These are phyloP conservation scores for Ctenomys sociabilis DNA, from an alignment of 2,113 vertebrate genomes.

Conservation along the genomic window DNA sequence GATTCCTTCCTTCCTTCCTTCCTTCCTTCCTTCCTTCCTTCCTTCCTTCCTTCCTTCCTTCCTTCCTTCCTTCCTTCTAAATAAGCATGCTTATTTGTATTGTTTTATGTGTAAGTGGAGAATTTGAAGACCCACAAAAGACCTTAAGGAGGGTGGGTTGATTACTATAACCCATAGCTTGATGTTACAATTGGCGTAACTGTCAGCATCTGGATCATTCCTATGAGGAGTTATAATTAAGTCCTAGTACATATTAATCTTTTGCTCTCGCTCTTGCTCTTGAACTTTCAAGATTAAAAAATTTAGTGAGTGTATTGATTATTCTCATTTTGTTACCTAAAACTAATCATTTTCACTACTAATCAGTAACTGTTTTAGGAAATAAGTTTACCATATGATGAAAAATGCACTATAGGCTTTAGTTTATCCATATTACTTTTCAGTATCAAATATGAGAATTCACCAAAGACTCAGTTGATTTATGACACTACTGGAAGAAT, in stretches of 20 bases:
- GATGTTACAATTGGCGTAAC: neutral
- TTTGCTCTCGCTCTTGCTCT: neutral
- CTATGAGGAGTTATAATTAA: neutral
- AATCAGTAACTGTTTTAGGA: slow-evolving; percentile 26
- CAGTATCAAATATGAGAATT: slow-evolving; percentile 1
- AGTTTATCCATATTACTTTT: slow-evolving; percentile 20
- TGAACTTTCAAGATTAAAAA: slow-evolving; percentile 26
- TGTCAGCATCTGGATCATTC: slow-evolving; percentile 18
- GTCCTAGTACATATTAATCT: neutral
- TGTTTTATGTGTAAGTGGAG: neutral
- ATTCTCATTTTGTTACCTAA: slow-evolving; percentile 33
- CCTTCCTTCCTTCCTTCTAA: neutral
- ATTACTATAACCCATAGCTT: neutral
- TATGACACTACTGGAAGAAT: slow-evolving; percentile 45
- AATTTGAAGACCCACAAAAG: neutral
- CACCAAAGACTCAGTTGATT: neutral
- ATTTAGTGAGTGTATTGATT: slow-evolving; percentile 57
- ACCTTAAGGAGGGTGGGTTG: neutral
- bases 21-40: too few relatives aligned
- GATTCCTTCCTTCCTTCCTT: neutral
- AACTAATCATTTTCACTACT: slow-evolving; percentile 25
- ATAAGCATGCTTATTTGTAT: slow-evolving; percentile 22
- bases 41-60: too few relatives aligned
- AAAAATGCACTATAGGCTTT: slow-evolving; percentile 47
- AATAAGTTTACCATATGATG: slow-evolving; percentile 21